A percentile compares a stretch with the other conserved stretches of the same genome.
phyloP scores from a whole-genome alignment of 2,113 vertebrate genomes.

The Cryptoleucopteryx plumbea region DNA sequence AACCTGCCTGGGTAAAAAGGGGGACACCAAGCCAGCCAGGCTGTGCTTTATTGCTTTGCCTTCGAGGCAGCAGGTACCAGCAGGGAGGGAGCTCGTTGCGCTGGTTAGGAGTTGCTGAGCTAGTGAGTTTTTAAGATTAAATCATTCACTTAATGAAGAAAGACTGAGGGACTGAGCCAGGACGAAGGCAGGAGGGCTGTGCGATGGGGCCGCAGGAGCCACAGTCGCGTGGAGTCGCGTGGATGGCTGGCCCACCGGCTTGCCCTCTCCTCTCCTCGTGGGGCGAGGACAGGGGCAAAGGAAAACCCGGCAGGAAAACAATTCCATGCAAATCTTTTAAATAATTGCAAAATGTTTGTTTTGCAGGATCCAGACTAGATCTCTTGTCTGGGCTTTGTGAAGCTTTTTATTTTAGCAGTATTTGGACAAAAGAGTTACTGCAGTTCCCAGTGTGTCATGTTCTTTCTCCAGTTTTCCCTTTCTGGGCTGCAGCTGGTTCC shows the following conservation, averaged over 20 bases:
- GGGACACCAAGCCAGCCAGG: rapidly evolving
- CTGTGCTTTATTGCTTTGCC: neutral
- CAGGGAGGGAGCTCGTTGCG: neutral
- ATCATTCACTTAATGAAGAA: neutral
- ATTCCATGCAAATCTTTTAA: neutral
- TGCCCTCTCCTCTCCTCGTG: neutral
- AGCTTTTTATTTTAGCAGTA: neutral
- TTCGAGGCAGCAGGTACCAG: neutral
- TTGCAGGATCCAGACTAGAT: neutral
- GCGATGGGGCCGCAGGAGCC: neutral
- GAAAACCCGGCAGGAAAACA: neutral
- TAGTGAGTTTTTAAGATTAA: neutral
- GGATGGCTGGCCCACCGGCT: neutral
- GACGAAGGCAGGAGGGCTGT: neutral
- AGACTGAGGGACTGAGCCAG: neutral
- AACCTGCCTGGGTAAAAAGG: neutral
- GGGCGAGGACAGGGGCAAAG: neutral
- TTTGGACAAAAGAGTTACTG: neutral
- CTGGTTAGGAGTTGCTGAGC: neutral
- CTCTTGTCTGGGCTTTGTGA: neutral
- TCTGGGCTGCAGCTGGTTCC: neutral
- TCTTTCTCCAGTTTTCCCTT: neutral
- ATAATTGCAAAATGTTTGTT: neutral
- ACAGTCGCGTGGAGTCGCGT: rapidly evolving
- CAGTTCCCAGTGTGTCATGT: neutral